phyloP scores from a whole-genome alignment of 1,140 invertebrate species.

The Bombus terrestris region DNA sequence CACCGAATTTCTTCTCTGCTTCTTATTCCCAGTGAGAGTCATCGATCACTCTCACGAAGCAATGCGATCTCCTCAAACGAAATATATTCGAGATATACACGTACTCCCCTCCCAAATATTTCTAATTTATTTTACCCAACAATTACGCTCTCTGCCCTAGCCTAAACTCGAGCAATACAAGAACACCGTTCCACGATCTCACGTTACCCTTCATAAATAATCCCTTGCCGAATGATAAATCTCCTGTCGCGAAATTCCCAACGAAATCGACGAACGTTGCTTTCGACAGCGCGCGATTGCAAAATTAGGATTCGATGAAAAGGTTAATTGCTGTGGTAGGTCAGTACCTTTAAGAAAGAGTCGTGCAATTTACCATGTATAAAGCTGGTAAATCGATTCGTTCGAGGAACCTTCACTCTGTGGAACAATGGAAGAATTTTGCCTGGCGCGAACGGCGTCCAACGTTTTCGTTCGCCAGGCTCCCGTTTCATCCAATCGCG shows the following conservation, averaged over 20 bases:
- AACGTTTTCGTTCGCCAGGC: background rate
- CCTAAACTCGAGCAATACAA: background rate
- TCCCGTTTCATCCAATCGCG: no score
- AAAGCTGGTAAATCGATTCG: constrained; percentile 25
- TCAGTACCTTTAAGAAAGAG: background rate
- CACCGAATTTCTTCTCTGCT: background rate
- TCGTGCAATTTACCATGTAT: constrained; percentile 10
- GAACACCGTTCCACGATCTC: background rate
- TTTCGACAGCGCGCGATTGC: no score
- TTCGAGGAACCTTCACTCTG: background rate
- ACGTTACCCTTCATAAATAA: background rate
- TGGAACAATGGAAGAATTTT: constrained; percentile 32
- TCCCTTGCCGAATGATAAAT: no score
- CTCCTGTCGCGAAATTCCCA: background rate
- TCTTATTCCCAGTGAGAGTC: background rate
- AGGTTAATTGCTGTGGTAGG: constrained; percentile 1
- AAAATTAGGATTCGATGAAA: constrained; percentile 5
- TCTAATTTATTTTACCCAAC: background rate
- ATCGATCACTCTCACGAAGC: background rate
- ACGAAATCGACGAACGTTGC: background rate
- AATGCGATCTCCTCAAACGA: background rate
- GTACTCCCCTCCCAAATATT: background rate
- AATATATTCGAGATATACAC: background rate
- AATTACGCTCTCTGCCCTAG: background rate
- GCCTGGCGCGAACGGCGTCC: no score